Base-by-base conservation (phyloP, 2,888 invertebrate species). In the Pelosia muscerda region DNA sequence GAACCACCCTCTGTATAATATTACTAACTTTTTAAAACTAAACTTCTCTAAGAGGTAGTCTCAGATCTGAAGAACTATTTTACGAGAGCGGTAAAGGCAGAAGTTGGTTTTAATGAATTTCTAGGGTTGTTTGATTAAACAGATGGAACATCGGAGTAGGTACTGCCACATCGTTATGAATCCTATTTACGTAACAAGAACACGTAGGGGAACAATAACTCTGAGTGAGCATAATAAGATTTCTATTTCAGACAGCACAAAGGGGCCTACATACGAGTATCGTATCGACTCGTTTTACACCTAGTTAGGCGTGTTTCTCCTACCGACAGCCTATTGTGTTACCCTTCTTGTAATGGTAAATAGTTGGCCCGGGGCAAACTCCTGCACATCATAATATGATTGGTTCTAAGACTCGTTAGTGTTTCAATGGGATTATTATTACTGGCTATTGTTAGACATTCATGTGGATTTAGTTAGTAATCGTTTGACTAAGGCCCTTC, bases 311-410 rank as follows among this genome's bases (percentile, higher is more conserved):
- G 81, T 86, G 81, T 84, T 86, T 84, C 85, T 84, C 79, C 77
- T 74, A 74, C 81, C 70, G 76, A 70, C 57, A 34, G 63, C 56
- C 73, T 65, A 81, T 81, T 81, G 81, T 81, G 74, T 73, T 34
- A 67, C 81, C 79, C 79, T 83, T 86, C 92, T 93, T 92, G 93
- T 92, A 93, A 93, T 92, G 90, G 89, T 91, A 91, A 92, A 90
- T 90, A 87, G 85, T 79, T 85, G 86, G 86, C 89, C 85, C 80
- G 76, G 76, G 85, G 88, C 85, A 22, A 49, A 60, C 76, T 78
- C 81, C 79, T 80, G 82, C 77, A 71, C 78, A 75, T 78, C 75
- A 66, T 74, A 75, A 65, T 74, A 75, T 78, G 79, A 81, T 78
- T 79, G 75, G 74, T 72, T 66, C 79, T 79, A 73, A 73, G 76